Conservation (phyloP, 2,888 invertebrate species). For the Torymus aiolomorphi region DNA sequence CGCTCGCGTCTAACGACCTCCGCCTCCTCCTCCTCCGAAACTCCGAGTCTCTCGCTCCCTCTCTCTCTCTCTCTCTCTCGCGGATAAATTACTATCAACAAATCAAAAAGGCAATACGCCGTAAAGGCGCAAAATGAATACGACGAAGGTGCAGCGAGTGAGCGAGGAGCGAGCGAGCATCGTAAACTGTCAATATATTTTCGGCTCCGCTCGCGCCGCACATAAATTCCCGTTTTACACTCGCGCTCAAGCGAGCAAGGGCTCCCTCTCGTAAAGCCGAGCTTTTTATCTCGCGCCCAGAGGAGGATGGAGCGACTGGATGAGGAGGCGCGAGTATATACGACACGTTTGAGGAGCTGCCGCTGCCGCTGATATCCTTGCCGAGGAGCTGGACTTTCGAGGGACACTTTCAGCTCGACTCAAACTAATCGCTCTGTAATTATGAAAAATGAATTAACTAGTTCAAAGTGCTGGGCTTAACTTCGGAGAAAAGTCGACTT, state of each 20-base stretch:
- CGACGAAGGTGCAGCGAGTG: too few species aligned
- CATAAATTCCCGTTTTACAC: constrained; percentile 55
- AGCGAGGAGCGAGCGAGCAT: neutral
- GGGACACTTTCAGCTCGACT: too few species aligned
- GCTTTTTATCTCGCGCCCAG: constrained; percentile 37
- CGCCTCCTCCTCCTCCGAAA: constrained; percentile 11
- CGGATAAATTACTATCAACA: constrained; percentile 50
- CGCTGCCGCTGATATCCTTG: too few species aligned
- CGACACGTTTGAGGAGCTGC: too few species aligned
- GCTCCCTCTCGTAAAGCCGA: constrained; percentile 41
- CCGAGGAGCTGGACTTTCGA: too few species aligned
- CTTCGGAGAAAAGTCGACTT: too few species aligned
- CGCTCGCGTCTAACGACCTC: constrained; percentile 16
- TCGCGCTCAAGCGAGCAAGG: constrained; percentile 5
- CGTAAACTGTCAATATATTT: constrained; percentile 54
- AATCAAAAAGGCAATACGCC: constrained; percentile 46
- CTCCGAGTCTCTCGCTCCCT: neutral
- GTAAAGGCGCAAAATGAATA: constrained; percentile 47
- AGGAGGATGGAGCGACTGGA: too few species aligned
- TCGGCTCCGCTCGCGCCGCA: constrained; percentile 45
- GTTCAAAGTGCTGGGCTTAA: too few species aligned
- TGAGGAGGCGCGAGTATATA: too few species aligned
- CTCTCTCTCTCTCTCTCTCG: neutral
- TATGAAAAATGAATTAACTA: too few species aligned
- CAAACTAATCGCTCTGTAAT: too few species aligned